Evolutionary conservation across 2,797 vertebrate species (phyloP).

Genomic region (Pangasius macronema): DNA sequence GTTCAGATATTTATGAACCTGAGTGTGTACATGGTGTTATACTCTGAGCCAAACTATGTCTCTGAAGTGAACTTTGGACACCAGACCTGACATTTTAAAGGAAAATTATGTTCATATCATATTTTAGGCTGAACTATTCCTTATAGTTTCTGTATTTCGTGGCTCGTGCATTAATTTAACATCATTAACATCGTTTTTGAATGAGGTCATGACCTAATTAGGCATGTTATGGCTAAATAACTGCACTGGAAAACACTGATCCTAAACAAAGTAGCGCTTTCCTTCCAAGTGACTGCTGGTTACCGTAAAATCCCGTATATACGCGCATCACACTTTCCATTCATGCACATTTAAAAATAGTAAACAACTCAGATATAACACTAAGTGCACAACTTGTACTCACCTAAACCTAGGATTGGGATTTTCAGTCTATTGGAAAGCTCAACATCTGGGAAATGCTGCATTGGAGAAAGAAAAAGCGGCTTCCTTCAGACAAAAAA

Average conservation of each 20-base stretch:
- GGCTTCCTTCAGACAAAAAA: background rate
- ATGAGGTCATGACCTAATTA: background rate
- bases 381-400: background rate
- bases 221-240: background rate
- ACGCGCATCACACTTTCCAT: background rate
- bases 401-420: constrained; percentile 72
- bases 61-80: background rate
- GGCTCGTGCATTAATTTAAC: background rate
- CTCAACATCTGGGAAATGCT: constrained; percentile 62
- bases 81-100: background rate
- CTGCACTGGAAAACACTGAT: background rate
- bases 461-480: background rate
- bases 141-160: background rate
- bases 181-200: background rate
- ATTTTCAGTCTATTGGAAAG: constrained; percentile 74
- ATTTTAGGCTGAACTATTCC: background rate
- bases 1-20: background rate
- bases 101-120: background rate
- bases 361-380: too few species aligned
- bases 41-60: background rate
- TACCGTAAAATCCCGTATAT: background rate
- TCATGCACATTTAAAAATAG: background rate
- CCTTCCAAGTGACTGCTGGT: background rate
- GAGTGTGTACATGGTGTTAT: background rate
- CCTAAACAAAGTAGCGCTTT: background rate